Conservation (phyloP, 2,888 invertebrate species). For the Perithous albicinctus region DNA sequence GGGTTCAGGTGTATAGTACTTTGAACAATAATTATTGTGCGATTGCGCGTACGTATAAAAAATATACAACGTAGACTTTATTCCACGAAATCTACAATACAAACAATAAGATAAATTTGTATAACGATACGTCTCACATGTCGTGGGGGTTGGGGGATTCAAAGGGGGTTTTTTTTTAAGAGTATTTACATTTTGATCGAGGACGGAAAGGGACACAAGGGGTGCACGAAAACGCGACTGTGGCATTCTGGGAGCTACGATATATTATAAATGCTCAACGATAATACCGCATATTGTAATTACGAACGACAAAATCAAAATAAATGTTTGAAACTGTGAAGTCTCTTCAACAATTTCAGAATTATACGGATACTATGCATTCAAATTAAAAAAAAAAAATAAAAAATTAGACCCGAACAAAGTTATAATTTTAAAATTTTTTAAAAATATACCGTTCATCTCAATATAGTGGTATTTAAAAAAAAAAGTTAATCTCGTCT, state of each 20-base stretch:
- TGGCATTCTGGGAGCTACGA: constrained; percentile 6
- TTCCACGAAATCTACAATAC: constrained; percentile 74
- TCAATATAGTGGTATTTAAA: not conserved
- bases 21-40: constrained; percentile 33
- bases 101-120: constrained; percentile 67
- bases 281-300: constrained; percentile 39
- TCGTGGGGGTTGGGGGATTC: constrained; percentile 58
- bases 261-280: constrained; percentile 54
- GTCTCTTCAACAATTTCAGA: not conserved
- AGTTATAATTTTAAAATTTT: no score
- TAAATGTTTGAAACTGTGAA: not conserved
- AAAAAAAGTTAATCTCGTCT: not conserved
- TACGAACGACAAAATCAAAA: constrained; percentile 13
- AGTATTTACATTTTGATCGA: constrained; percentile 82
- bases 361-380: not conserved
- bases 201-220: constrained; percentile 28
- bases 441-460: not conserved
- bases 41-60: constrained; percentile 74
- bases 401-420: not conserved
- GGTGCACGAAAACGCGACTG: constrained; percentile 22
- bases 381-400: not conserved
- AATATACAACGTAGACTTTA: constrained; percentile 83
- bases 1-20: constrained; percentile 15
- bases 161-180: constrained; percentile 44
- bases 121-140: constrained; percentile 72